These are phyloP conservation scores for Dermatemys mawii DNA, from an alignment of 2,113 vertebrate genomes.

Conservation along the genomic window DNA sequence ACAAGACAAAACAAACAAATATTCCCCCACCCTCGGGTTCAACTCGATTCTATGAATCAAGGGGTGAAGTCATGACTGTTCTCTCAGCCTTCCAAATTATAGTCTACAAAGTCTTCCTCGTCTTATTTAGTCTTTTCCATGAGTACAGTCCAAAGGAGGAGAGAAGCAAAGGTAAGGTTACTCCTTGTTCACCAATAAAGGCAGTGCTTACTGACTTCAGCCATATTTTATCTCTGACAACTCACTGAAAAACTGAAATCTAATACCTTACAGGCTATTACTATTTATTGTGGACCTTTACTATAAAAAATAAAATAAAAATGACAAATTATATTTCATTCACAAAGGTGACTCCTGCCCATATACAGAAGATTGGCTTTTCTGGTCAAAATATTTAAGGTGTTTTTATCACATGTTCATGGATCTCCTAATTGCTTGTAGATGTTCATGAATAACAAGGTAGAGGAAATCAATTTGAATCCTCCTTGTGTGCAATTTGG, in stretches of 20 bases:
- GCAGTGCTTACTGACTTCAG: constrained; percentile 17
- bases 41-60: constrained; percentile 50
- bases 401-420: not conserved
- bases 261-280: not conserved
- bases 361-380: not conserved
- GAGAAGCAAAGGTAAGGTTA: constrained; percentile 42
- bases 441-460: constrained; percentile 9
- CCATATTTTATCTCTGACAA: not conserved
- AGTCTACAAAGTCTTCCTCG: no score
- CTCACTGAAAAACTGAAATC: not conserved
- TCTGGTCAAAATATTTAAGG: not conserved
- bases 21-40: constrained; percentile 63
- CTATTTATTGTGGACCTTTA: not conserved
- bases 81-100: constrained; percentile 59
- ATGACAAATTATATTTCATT: not conserved
- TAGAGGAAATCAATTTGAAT: not conserved
- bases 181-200: constrained; percentile 66
- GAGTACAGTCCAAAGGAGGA: constrained; percentile 44
- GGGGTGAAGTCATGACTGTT: constrained; percentile 58
- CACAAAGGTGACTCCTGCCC: not conserved
- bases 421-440: not conserved
- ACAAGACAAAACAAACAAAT: constrained; percentile 38
- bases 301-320: not conserved
- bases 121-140: constrained; percentile 58
- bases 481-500: rapidly evolving